These are phyloP conservation scores for Drosophila macrothrix DNA, from an alignment of 2,888 invertebrate species.

Conservation along the genomic window DNA sequence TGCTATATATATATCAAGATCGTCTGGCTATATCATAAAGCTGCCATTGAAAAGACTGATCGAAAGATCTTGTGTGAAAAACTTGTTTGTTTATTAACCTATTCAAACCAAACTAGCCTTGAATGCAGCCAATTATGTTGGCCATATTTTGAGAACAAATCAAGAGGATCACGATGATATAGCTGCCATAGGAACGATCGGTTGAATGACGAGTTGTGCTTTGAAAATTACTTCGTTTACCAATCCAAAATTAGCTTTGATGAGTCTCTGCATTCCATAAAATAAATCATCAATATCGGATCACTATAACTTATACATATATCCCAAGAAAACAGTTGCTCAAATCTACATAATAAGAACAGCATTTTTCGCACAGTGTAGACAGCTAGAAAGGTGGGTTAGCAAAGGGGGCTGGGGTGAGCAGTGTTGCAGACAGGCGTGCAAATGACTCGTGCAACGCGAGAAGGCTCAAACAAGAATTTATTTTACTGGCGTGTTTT, in stretches of 20 bases:
- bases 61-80: rapidly evolving
- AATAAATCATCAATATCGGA: background rate
- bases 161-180: background rate
- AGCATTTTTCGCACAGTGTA: background rate
- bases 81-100: background rate
- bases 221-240: too few species aligned
- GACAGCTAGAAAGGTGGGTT: background rate
- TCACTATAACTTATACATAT: background rate
- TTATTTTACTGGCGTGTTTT: slow-evolving; percentile 66
- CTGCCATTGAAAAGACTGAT: background rate
- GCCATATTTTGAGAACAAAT: background rate
- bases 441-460: slow-evolving; percentile 63
- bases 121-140: too few species aligned
- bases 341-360: too few species aligned
- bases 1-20: too few species aligned
- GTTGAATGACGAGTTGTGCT: too few species aligned
- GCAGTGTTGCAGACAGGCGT: slow-evolving; percentile 43
- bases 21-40: background rate
- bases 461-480: slow-evolving; percentile 55
- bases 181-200: background rate
- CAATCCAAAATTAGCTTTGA: background rate
- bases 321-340: too few species aligned
- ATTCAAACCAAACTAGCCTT: background rate
- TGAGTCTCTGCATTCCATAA: rapidly evolving
- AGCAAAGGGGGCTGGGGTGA: too few species aligned